Evolutionary conservation across 2,113 vertebrate genomes (phyloP).

Genomic region (Tyrannus savana): DNA sequence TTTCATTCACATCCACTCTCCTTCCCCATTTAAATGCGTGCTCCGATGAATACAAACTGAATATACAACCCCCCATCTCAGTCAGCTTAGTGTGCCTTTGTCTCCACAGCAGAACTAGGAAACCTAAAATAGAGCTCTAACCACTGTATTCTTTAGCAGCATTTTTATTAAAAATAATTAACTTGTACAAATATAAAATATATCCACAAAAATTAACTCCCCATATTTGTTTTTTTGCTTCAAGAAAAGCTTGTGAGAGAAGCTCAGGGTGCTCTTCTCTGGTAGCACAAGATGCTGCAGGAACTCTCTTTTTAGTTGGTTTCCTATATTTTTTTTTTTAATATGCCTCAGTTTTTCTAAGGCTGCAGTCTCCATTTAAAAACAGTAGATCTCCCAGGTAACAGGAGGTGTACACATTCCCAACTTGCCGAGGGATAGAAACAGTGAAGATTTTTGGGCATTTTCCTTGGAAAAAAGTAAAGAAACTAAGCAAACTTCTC

Average conservation of each 20-base stretch:
- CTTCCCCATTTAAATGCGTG: neutral
- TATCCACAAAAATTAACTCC: neutral
- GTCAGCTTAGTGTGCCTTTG: neutral
- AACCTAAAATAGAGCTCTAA: neutral
- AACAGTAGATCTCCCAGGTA: neutral
- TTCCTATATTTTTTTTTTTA: neutral
- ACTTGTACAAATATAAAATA: neutral
- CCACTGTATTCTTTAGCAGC: neutral
- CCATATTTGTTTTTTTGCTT: neutral
- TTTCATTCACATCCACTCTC: neutral
- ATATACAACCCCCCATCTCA: neutral
- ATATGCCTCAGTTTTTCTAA: neutral
- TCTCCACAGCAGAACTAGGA: neutral
- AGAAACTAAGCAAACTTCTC: neutral
- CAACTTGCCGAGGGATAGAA: neutral
- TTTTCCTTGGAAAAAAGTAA: neutral
- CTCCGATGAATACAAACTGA: neutral
- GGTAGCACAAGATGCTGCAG: neutral
- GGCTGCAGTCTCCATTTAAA: neutral
- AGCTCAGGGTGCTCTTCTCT: neutral
- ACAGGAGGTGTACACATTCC: neutral
- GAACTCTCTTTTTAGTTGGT: neutral
- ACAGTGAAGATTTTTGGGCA: neutral
- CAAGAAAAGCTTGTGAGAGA: accelerated
- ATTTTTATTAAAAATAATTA: constrained; percentile 24